A percentile compares a stretch with the other conserved stretches of the same genome.
Evolutionary conservation across 1,140 invertebrate species (phyloP).

Genomic region (Halictus rubicundus): DNA sequence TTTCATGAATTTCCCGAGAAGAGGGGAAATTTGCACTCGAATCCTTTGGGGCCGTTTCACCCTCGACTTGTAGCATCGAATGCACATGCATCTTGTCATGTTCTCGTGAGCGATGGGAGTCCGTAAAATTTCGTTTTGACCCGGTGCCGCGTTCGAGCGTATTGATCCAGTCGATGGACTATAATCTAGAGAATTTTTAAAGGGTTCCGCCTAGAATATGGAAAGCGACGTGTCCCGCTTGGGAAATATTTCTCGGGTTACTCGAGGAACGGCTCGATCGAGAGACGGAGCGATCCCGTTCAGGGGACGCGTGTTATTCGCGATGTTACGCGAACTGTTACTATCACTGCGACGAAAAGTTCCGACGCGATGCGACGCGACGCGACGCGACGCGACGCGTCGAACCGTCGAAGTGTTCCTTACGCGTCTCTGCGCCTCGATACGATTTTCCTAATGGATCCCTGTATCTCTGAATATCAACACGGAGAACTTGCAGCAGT

Average conservation of each 20-base stretch:
- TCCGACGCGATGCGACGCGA: background rate
- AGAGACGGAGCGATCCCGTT: background rate
- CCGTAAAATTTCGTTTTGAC: background rate
- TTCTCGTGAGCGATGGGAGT: too few relatives aligned
- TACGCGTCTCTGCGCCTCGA: background rate
- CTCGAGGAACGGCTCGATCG: background rate
- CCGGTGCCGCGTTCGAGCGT: background rate
- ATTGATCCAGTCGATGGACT: background rate
- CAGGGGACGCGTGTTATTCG: too few relatives aligned
- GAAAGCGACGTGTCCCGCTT: conserved; percentile 11
- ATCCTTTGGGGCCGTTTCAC: too few relatives aligned
- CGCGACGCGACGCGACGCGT: background rate
- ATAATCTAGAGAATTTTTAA: conserved; percentile 28
- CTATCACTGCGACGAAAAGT: background rate
- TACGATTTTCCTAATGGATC: conserved; percentile 1
- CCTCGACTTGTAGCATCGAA: too few relatives aligned
- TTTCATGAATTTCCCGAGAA: too few relatives aligned
- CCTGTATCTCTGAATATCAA: too few relatives aligned
- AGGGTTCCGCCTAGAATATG: background rate
- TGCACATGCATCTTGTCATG: too few relatives aligned
- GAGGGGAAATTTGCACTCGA: too few relatives aligned
- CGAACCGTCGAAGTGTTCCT: too few relatives aligned
- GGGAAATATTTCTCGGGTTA: conserved; percentile 22
- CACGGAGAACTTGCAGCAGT: too few relatives aligned
- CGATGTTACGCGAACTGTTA: background rate